A percentile compares a stretch with the other conserved stretches of the same genome.
Conservation (phyloP, 1,140 invertebrate species). For the Linepithema humile region DNA sequence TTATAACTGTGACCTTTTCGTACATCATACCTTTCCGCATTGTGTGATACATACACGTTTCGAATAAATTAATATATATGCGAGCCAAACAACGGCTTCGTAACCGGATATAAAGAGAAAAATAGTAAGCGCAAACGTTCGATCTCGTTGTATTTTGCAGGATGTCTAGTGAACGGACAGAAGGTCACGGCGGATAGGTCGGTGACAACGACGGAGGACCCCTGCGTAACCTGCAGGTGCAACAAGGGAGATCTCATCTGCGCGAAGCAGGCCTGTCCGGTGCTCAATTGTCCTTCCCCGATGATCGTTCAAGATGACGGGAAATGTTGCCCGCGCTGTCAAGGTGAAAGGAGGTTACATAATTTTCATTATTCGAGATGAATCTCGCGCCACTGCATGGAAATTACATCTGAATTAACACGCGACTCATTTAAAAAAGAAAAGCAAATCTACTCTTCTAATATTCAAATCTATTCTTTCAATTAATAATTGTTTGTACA, state of each 20-base stretch:
- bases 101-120: neutral
- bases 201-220: constrained; percentile 91
- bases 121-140: neutral
- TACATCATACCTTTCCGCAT: neutral
- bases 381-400: neutral
- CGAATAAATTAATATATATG: neutral
- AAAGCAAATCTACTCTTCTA: neutral
- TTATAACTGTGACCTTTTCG: neutral
- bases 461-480: neutral
- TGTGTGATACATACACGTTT: neutral
- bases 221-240: constrained; percentile 94
- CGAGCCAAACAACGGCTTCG: no score
- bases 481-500: neutral
- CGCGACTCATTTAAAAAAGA: neutral
- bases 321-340: constrained; percentile 94
- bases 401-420: constrained; percentile 1
- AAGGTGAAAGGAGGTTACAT: constrained; percentile 85
- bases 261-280: constrained; percentile 93
- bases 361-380: constrained; percentile 74
- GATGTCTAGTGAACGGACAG: constrained; percentile 91
- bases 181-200: constrained; percentile 89
- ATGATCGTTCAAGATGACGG: constrained; percentile 88
- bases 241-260: constrained; percentile 90
- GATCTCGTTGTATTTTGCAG: constrained; percentile 79
- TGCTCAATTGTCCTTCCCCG: constrained; percentile 89